Base-by-base conservation (phyloP, 1,140 invertebrate genomes). In the Bactericera cockerelli region DNA sequence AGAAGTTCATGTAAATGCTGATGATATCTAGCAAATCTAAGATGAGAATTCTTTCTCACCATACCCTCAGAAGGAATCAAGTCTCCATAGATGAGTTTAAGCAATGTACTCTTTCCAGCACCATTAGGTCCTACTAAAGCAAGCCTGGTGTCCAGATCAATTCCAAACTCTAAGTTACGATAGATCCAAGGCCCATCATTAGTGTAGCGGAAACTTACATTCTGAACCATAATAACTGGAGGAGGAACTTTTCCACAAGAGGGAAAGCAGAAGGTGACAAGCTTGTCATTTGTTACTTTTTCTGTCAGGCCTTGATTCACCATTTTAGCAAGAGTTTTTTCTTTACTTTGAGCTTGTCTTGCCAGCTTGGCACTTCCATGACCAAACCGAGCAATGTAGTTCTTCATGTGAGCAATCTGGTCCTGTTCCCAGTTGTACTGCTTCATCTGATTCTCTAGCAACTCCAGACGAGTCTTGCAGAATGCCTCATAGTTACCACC, bases 371-470 rank as follows among this genome's bases (percentile, higher is more conserved):
- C 95, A 53, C 89, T 94, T 67, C 97, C 97, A 72, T 99, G 96
- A 80, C 97, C 97, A 75, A 99, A 99, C 57, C 96, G 75, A 0
- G 96, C 97, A 65, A 99, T 98, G 71, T 99, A 99, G 71, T 99
- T 97, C 79, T 98, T 99, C 96, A 99, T 99, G 68, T 99, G 90
- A 60, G 92, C 79, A 57, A 99, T 98, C 75, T 99, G 95, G 75
- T 97, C 93, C 72, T 99, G 97, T 74, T 99, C 95, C 96, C 95
- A 99, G 66, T 98, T 93, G 71, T 98, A 99, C 65, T 94, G 89
- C 71, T 99, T 99, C 78, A 88, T 91, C 75, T 99, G 96, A 75
- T 99, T 99, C 72, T 99, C 96, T 58, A 98, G 75, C 62, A 97
- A 75, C 72, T 99, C 97, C 77, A 89, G 78, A 60, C 94, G 76